phyloP scores from a whole-genome alignment of 2,113 vertebrate genomes.

The Cygnus atratus region DNA sequence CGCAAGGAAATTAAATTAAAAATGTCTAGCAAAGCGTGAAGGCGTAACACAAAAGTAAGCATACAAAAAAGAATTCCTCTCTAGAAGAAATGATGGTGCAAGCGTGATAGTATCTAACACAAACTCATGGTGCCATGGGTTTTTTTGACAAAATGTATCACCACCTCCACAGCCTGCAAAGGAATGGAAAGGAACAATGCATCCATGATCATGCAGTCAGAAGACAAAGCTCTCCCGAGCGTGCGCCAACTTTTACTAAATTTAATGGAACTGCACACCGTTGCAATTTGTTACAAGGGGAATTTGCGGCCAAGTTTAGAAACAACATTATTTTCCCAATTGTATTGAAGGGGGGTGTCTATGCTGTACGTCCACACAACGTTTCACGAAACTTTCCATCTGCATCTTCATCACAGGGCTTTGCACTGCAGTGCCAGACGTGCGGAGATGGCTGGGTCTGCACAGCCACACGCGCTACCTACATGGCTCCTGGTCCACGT shows the following conservation, averaged over 20 bases:
- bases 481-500: background rate
- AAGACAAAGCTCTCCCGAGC: background rate
- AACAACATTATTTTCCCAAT: background rate
- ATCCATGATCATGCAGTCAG: background rate
- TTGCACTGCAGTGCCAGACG: background rate
- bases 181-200: background rate
- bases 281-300: background rate
- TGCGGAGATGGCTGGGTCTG: background rate
- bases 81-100: background rate
- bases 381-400: background rate
- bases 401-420: background rate
- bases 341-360: background rate
- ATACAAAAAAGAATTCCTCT: background rate
- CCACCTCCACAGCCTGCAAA: background rate
- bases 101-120: background rate
- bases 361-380: background rate
- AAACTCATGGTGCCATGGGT: background rate
- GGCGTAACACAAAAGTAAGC: background rate
- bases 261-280: background rate
- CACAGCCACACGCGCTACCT: accelerated
- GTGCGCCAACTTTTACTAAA: background rate
- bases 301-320: background rate
- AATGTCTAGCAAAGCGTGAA: background rate
- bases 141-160: background rate
- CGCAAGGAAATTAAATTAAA: background rate